Evolutionary conservation across 1,140 invertebrate species (phyloP).

Genomic region (Drosophila athabasca): DNA sequence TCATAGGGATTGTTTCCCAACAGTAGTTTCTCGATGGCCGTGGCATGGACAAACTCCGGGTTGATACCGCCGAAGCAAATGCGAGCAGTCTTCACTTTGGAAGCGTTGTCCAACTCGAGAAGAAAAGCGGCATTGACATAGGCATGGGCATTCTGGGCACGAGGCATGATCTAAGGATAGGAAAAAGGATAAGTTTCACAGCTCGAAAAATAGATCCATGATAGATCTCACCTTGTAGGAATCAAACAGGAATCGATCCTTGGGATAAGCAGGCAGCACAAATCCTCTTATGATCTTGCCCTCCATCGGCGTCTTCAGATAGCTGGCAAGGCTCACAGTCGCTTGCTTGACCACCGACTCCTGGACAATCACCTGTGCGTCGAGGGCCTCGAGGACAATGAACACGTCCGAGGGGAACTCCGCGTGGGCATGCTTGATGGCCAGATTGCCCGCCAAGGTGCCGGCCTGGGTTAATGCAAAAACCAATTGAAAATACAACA

Average conservation of each 20-base stretch:
- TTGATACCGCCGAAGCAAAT: conserved; percentile 89
- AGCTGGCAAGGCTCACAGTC: conserved; percentile 54
- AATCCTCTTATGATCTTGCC: conserved; percentile 63
- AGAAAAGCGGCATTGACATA: conserved; percentile 92
- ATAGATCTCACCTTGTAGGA: conserved; percentile 85
- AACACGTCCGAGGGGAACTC: conserved; percentile 92
- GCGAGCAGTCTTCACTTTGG: conserved; percentile 55
- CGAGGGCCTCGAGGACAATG: conserved; percentile 88
- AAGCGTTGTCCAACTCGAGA: conserved; percentile 85
- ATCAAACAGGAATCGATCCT: conserved; percentile 58
- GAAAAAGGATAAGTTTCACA: neutral
- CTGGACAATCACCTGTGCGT: conserved; percentile 84
- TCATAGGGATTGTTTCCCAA: conserved; percentile 85
- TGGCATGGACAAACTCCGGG: conserved; percentile 89
- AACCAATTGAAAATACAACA: conserved; percentile 20
- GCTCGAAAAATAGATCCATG: too few species aligned
- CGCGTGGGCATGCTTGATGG: conserved; percentile 88
- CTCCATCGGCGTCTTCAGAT: conserved; percentile 43
- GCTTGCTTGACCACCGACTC: conserved; percentile 33
- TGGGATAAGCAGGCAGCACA: conserved; percentile 56
- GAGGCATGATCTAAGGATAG: conserved; percentile 88
- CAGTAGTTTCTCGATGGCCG: conserved; percentile 88
- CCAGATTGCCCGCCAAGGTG: conserved; percentile 91
- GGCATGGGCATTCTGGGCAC: conserved; percentile 92
- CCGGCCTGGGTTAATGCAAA: conserved; percentile 84